Conservation (phyloP, 30 jellyfish, hydroid and myxozoan species). For the Cassiopea andromeda region DNA sequence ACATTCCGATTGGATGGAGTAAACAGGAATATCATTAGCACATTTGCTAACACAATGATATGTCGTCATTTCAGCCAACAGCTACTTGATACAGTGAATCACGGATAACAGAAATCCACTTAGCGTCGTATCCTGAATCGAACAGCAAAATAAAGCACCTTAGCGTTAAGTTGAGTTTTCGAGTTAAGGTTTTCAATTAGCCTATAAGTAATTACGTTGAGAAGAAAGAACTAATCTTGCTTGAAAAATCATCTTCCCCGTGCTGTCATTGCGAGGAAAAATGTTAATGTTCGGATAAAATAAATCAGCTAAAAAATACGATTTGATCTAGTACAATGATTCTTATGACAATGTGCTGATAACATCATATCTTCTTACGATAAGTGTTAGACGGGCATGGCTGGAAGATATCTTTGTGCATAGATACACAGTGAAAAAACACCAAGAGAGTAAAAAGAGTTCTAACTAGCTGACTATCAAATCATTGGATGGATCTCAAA, state of each 20-base stretch:
- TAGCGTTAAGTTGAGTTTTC: conserved; percentile 46
- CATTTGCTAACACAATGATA: conserved; percentile 12
- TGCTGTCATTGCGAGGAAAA: conserved; percentile 37
- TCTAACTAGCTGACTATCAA: not conserved
- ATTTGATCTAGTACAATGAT: not conserved
- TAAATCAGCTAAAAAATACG: conserved; percentile 51
- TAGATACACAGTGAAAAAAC: not conserved
- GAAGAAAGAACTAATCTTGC: conserved; percentile 21
- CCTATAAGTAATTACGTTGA: conserved; percentile 34
- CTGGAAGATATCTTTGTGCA: not conserved
- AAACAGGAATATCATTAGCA: conserved; percentile 13
- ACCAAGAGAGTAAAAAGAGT: no score
- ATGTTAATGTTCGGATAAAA: conserved; percentile 43
- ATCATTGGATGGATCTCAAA: not conserved
- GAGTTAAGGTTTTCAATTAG: conserved; percentile 23
- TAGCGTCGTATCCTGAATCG: conserved; percentile 55
- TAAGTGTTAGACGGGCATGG: not conserved
- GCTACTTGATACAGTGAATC: conserved; percentile 13
- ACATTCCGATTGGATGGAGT: not conserved
- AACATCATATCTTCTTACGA: not conserved
- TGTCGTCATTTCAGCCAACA: conserved; percentile 8
- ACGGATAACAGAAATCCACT: conserved; percentile 33
- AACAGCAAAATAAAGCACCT: conserved; percentile 42
- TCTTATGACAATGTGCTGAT: conserved; percentile 1
- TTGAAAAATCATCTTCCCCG: conserved; percentile 48